Evolutionary conservation across 2,113 vertebrate species (phyloP).

Genomic region (Dicrurus megarhynchus): DNA sequence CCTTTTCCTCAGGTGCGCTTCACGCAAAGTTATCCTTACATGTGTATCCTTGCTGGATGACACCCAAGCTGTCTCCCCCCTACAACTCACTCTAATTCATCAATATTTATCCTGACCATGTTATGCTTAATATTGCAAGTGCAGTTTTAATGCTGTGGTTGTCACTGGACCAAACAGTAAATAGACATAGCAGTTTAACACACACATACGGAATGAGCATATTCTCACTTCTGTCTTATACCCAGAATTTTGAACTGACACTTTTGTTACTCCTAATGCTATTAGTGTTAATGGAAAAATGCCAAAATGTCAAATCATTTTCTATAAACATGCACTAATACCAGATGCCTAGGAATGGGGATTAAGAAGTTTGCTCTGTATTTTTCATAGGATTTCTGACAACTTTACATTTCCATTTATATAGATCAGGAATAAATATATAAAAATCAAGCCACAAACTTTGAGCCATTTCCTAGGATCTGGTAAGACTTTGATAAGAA

Average conservation of each 20-base stretch:
- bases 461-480: neutral
- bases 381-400: neutral
- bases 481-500: neutral
- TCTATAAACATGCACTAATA: constrained; percentile 1
- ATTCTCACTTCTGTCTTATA: neutral
- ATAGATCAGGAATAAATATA: neutral
- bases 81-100: constrained; percentile 32
- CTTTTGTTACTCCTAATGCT: neutral
- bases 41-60: neutral
- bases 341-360: neutral
- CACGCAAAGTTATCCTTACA: neutral
- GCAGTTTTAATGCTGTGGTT: neutral
- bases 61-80: neutral
- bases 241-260: constrained; percentile 17
- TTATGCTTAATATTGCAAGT: constrained; percentile 14
- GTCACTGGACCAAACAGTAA: constrained; percentile 41
- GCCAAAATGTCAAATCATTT: constrained; percentile 39
- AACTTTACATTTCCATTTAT: neutral
- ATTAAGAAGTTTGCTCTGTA: neutral
- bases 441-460: neutral
- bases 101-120: constrained; percentile 46
- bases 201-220: neutral
- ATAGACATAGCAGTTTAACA: neutral
- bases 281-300: constrained; percentile 16
- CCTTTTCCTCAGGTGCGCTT: neutral